Base-by-base conservation (phyloP, 2,888 invertebrate species). In the Drosophila algonquin region DNA sequence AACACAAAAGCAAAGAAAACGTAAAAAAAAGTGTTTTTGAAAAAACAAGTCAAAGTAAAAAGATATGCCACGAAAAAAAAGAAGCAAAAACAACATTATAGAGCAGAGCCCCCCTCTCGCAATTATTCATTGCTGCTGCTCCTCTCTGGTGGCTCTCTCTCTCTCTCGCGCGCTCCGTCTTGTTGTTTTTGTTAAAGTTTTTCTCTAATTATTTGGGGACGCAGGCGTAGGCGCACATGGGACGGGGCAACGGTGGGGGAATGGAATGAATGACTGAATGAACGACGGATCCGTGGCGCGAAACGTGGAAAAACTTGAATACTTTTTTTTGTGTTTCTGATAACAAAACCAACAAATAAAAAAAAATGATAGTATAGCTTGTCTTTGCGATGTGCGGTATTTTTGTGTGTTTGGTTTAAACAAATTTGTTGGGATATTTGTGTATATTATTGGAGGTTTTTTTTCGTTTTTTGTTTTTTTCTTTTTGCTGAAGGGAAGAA, bases 41-140 rank as follows among this genome's bases (percentile, higher is more conserved):
- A 55, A 70, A 69, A 46, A 72, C 55, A 70, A 73, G 67, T 50
- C 73, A 72, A 69, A 68, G 70, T 70, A 64, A 63, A 71, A 82
- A 81, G 21, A 87, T 81, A 76, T 81, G 84, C 81, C 81, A 81
- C 81, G 86, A 81, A 85, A 84, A 84, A 65, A 44, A 32, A 59
- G 44, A 48, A 60, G 54, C 32, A 73, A 57, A 48, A 74, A 30
- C 64, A 64, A 52, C 60, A 70, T n/a, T n/a, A n/a, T 40, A n/a
- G 40, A 40, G 40, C 14, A 40, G 40, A 7, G 14, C 40, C 40
- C 35, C 40, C 14, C 40, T 40, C 14, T 40, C 40, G 40, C 14
- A 40, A 14, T 40, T 6, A 40, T 10, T 35, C 35, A 10, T 35
- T 35, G 35, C 12, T 10, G 35, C 35, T 35, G 35, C 67, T 55